Base-by-base conservation (phyloP, 2,113 vertebrate species). In the Rhinogobius similis region DNA sequence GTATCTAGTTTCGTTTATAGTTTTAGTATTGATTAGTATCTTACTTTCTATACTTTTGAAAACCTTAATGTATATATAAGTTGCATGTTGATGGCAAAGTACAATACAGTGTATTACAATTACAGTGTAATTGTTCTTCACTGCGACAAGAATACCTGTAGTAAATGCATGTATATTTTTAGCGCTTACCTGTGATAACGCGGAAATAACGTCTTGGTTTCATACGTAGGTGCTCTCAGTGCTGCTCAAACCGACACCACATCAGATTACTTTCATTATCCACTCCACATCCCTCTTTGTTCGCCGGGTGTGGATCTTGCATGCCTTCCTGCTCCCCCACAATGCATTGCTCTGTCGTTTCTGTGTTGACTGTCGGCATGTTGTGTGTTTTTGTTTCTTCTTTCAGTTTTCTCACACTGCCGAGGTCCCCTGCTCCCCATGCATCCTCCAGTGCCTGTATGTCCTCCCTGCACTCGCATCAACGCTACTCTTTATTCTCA, bases 351-450 rank as follows among this genome's bases (percentile, higher is more conserved):
- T 89, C 86, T 92, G 82, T 88, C 85, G 89, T 89, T 77, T 90
- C 83, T 86, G 77, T 91, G 88, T 89, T 92, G 89, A 92, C 86
- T 86, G 82, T 92, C 88, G 86, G 87, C 88, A 92, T 91, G 90
- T 91, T 91, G 89, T 93, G 82, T 90, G 83, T 88, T 88, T 91
- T 89, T 91, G 88, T 89, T 90, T 91, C 90, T 92, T 83, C 86
- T 92, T 93, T 93, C 91, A 93, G 90, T 93, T 92, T 87, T 91
- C 92, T 93, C 89, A 78, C 86, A 86, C 81, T 88, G 91, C 91
- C 86, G 91, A 94, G 89, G 84, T 82, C 81, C 88, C 87, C 55
- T 58, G 55, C 55, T 18, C 55, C 55, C 88, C 27, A 88, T 92
- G 86, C 90, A 91, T 84, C 86, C 87, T 89, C 90, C 91, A 92